Percentiles rank a stretch among this genome's conserved stretches.
phyloP scores from a whole-genome alignment of 1,140 invertebrate species.

The Phymorhynchus buccinoides region DNA sequence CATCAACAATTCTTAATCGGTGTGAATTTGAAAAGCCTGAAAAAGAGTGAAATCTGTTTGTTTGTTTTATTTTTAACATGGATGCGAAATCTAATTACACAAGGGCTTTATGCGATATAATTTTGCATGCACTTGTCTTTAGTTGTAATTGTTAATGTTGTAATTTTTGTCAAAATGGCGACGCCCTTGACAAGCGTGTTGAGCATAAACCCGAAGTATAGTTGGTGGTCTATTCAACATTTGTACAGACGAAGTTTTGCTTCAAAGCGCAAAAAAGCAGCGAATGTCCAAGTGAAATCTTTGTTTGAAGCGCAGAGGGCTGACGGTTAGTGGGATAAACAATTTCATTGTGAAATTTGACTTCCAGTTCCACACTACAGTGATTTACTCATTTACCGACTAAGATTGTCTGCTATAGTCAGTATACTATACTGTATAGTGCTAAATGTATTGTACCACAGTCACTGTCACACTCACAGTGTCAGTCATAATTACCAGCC shows the following conservation, averaged over 20 bases:
- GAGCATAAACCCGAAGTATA: not conserved
- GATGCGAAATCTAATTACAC: not conserved
- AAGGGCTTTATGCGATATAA: too few relatives aligned
- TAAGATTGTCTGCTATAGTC: not conserved
- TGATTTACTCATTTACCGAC: not conserved
- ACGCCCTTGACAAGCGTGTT: conserved; percentile 1
- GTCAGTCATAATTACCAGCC: not conserved
- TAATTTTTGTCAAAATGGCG: conserved; percentile 3
- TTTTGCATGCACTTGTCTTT: too few relatives aligned
- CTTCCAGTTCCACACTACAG: too few relatives aligned
- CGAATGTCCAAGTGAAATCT: conserved; percentile 20
- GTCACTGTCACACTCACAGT: not conserved
- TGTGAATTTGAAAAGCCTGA: not conserved
- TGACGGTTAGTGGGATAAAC: not conserved
- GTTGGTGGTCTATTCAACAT: not conserved
- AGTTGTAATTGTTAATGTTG: not conserved
- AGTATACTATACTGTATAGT: not conserved
- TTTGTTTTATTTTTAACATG: not conserved
- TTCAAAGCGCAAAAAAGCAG: not conserved
- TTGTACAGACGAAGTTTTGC: not conserved
- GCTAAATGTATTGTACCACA: too few relatives aligned
- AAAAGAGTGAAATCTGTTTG: not conserved
- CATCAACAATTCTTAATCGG: not conserved
- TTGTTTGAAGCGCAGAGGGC: not conserved
- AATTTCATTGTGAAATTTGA: not conserved